Conservation (phyloP, 2,888 invertebrate species). For the Drosophila leonis region DNA sequence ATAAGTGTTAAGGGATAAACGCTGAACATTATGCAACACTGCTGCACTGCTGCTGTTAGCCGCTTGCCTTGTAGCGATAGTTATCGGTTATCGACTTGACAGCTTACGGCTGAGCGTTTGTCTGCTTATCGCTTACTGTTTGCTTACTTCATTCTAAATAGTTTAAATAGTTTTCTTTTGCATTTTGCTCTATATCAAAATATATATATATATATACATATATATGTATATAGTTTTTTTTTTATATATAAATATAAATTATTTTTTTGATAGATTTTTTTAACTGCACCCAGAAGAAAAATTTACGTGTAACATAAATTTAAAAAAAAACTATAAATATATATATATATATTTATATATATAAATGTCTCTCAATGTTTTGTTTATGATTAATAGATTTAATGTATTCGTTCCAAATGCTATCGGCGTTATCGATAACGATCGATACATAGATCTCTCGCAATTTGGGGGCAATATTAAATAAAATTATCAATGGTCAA, state of each 20-base stretch:
- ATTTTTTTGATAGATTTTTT: too few species aligned
- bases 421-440: slow-evolving; percentile 6
- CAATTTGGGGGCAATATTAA: slow-evolving; percentile 24
- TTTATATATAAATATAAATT: background rate
- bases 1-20: background rate
- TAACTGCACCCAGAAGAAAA: slow-evolving; percentile 73
- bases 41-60: too few species aligned
- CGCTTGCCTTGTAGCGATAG: background rate
- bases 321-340: slow-evolving; percentile 26
- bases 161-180: slow-evolving; percentile 50
- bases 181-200: background rate
- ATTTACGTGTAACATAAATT: slow-evolving; percentile 54
- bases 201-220: slow-evolving; percentile 28
- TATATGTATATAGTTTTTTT: slow-evolving; percentile 22
- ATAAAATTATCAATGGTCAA: slow-evolving; percentile 75
- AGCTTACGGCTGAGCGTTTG: background rate
- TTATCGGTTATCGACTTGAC: slow-evolving; percentile 7
- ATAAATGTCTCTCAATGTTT: background rate
- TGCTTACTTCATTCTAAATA: slow-evolving; percentile 30
- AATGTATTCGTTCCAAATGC: slow-evolving; percentile 3
- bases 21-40: background rate
- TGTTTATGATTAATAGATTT: background rate
- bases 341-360: slow-evolving; percentile 2
- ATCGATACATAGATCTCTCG: slow-evolving; percentile 8
- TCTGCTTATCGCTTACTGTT: slow-evolving; percentile 6